Percentiles rank a stretch among this genome's conserved stretches.
Evolutionary conservation across 1,140 invertebrate species (phyloP).

Genomic region (Mycetomoellerius zeteki): DNA sequence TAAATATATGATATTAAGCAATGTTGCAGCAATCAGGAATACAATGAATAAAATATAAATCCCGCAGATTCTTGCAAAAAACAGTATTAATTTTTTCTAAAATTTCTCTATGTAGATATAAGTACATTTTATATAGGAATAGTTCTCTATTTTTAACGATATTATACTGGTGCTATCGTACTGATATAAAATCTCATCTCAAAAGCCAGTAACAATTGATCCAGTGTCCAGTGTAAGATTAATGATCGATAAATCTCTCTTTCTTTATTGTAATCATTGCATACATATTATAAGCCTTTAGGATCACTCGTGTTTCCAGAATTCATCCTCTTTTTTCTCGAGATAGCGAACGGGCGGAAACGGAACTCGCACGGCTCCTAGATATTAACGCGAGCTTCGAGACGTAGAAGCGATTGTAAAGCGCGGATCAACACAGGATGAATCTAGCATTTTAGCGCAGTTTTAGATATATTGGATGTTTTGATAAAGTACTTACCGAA

Average conservation of each 20-base stretch:
- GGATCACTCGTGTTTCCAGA: background rate
- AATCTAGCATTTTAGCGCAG: slow-evolving; percentile 44
- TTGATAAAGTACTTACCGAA: slow-evolving; percentile 38
- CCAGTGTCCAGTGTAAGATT: background rate
- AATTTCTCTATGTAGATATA: background rate
- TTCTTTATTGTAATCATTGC: background rate
- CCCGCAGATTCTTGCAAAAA: slow-evolving; percentile 7
- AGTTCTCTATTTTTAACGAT: slow-evolving; percentile 15
- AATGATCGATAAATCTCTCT: background rate
- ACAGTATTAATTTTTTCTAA: slow-evolving; percentile 7
- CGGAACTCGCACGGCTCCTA: slow-evolving; percentile 51
- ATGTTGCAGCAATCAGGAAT: background rate
- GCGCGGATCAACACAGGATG: slow-evolving; percentile 33
- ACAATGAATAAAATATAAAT: background rate
- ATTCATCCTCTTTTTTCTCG: slow-evolving; percentile 25
- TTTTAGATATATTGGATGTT: slow-evolving; percentile 50
- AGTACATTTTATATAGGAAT: slow-evolving; percentile 18
- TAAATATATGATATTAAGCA: background rate
- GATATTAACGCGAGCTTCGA: slow-evolving; percentile 53
- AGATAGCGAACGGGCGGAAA: slow-evolving; percentile 44
- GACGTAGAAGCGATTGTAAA: slow-evolving; percentile 54
- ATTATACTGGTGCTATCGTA: background rate
- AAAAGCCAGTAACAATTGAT: background rate
- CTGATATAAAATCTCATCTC: background rate
- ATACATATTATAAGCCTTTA: background rate